These are phyloP conservation scores for Heliconius congener DNA, from an alignment of 1,140 invertebrate species.

Conservation along the genomic window DNA sequence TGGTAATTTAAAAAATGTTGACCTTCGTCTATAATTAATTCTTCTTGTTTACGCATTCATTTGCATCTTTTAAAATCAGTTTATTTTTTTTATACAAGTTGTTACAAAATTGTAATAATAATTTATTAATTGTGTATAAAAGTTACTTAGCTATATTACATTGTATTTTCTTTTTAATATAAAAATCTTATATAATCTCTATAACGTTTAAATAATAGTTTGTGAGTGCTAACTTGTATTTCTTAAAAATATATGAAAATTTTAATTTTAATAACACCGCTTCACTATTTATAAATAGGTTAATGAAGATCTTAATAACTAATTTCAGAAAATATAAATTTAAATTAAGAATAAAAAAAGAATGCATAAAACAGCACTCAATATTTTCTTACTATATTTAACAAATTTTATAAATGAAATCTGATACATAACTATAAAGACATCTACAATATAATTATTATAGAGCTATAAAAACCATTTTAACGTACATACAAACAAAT, in stretches of 20 bases:
- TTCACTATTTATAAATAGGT: too few species aligned
- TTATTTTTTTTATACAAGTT: neutral
- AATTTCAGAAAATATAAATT: neutral
- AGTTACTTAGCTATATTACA: too few species aligned
- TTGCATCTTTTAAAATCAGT: neutral
- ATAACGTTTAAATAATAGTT: too few species aligned
- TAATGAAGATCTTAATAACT: neutral
- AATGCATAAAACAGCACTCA: neutral
- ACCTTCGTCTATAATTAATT: neutral
- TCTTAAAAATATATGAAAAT: too few species aligned
- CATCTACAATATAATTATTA: neutral
- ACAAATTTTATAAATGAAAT: neutral
- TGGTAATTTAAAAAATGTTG: neutral
- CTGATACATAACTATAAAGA: neutral
- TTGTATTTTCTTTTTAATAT: too few species aligned
- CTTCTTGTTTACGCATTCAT: neutral
- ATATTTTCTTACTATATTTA: neutral
- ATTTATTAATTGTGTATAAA: too few species aligned
- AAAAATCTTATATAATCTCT: too few species aligned
- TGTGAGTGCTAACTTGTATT: too few species aligned
- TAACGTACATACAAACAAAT: neutral
- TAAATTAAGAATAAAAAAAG: neutral
- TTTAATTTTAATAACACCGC: too few species aligned
- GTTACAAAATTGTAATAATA: too few species aligned
- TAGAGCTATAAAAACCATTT: conserved; percentile 3